Evolutionary conservation across 2,888 invertebrate species (phyloP).

Genomic region (Eremobia ochroleuca): DNA sequence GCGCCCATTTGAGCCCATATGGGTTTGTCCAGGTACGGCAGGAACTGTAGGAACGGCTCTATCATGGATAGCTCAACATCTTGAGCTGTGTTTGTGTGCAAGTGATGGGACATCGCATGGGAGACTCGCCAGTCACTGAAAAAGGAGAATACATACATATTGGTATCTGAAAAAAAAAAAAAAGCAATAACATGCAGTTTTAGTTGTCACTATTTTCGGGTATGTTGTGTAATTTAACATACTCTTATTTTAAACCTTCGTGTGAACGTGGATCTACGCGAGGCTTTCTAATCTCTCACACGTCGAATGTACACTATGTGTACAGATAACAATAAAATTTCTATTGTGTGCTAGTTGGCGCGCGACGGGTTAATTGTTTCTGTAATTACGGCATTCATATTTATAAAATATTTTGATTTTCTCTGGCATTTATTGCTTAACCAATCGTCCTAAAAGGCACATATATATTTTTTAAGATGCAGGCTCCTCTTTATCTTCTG

Average conservation of each 20-base stretch:
- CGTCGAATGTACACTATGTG: no score
- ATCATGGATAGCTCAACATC: conserved; percentile 94
- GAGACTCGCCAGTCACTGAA: conserved; percentile 94
- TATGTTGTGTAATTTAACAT: background rate
- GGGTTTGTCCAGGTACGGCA: conserved; percentile 92
- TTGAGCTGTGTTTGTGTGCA: conserved; percentile 94
- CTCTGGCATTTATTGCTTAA: no score
- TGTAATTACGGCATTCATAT: background rate
- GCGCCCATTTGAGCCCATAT: conserved; percentile 90
- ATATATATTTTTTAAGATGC: background rate
- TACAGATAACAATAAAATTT: no score
- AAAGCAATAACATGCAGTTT: background rate
- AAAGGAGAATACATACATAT: conserved; percentile 54
- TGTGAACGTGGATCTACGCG: no score
- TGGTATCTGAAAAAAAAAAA: background rate
- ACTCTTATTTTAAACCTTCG: background rate
- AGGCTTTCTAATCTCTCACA: no score
- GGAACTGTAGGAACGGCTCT: conserved; percentile 93
- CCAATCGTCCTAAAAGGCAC: background rate
- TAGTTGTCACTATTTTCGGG: background rate
- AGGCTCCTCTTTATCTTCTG: background rate
- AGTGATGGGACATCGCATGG: conserved; percentile 95
- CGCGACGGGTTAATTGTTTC: no score
- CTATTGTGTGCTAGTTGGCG: no score
- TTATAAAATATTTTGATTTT: background rate